Percentiles rank a stretch among this genome's conserved stretches.
These are phyloP conservation scores for Cydia pomonella DNA, from an alignment of 1,140 invertebrate genomes.

Conservation along the genomic window DNA sequence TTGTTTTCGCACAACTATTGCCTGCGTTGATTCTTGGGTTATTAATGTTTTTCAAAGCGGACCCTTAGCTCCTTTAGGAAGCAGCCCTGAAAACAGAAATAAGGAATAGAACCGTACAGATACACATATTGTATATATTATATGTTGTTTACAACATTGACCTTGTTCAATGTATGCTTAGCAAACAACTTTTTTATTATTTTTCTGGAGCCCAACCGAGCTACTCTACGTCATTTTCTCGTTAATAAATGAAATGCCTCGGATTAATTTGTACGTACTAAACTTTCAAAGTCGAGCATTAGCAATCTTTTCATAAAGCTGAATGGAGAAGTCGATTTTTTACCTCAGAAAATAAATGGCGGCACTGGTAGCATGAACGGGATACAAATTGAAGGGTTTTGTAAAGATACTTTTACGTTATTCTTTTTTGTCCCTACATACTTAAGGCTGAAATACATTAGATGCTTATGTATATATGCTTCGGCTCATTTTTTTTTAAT, in stretches of 20 bases:
- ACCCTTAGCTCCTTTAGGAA: too few relatives aligned
- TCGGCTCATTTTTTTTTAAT: too few relatives aligned
- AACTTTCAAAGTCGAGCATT: constrained; percentile 15
- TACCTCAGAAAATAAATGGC: constrained; percentile 3
- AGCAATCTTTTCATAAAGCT: constrained; percentile 27
- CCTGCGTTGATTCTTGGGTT: too few relatives aligned
- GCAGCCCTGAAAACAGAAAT: too few relatives aligned
- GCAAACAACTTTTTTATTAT: background rate
- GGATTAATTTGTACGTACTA: constrained; percentile 5
- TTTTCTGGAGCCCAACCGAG: background rate
- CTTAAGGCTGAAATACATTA: too few relatives aligned
- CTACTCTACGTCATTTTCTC: background rate
- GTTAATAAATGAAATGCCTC: constrained; percentile 15
- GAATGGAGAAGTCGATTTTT: constrained; percentile 26
- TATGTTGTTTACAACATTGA: too few relatives aligned
- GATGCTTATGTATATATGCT: too few relatives aligned
- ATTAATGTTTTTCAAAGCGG: too few relatives aligned
- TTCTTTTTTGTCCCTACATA: background rate
- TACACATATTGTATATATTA: too few relatives aligned
- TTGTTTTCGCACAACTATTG: too few relatives aligned
- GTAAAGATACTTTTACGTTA: background rate
- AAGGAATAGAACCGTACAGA: too few relatives aligned
- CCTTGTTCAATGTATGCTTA: too few relatives aligned
- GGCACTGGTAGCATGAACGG: background rate
- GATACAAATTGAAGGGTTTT: background rate